These are phyloP conservation scores for Atopsyche davidsoni DNA, from an alignment of 1,140 invertebrate genomes.

Conservation along the genomic window DNA sequence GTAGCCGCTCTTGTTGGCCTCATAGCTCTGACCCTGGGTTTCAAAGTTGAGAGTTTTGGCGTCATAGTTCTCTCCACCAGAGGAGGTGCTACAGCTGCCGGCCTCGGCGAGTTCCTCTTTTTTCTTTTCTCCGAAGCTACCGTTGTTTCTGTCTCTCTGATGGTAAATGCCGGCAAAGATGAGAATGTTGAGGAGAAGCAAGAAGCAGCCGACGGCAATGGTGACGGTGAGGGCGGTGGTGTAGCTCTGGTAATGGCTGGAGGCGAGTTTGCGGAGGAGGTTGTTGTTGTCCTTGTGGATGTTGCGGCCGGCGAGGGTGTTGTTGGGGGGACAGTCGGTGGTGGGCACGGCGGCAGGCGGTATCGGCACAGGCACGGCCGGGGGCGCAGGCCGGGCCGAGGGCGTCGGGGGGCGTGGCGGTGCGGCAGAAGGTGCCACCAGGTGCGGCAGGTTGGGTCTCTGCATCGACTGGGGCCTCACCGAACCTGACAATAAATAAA, in stretches of 20 bases:
- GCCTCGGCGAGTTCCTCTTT: constrained; percentile 68
- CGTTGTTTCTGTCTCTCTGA: constrained; percentile 65
- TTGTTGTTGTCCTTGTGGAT: constrained; percentile 53
- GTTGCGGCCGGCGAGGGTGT: constrained; percentile 44
- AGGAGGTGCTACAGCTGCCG: constrained; percentile 53
- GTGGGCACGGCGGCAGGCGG: constrained; percentile 37
- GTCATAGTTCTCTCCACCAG: constrained; percentile 52
- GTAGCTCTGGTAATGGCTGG: constrained; percentile 78
- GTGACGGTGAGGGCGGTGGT: constrained; percentile 88
- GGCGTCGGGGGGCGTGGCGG: constrained; percentile 33
- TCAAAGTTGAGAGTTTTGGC: constrained; percentile 54
- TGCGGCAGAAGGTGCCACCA: constrained; percentile 43
- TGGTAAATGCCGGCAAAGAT: constrained; percentile 94
- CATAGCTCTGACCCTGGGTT: constrained; percentile 53
- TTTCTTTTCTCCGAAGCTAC: constrained; percentile 55
- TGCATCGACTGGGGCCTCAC: constrained; percentile 64
- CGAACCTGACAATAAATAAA: constrained; percentile 47
- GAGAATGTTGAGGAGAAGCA: constrained; percentile 83
- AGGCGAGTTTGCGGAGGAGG: constrained; percentile 64
- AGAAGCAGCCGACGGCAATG: constrained; percentile 83
- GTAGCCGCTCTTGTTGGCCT: constrained; percentile 45
- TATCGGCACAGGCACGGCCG: constrained; percentile 33
- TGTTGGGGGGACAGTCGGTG: constrained; percentile 63
- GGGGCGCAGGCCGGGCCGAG: constrained; percentile 34
- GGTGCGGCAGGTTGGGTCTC: constrained; percentile 50